phyloP scores from a whole-genome alignment of 2,797 vertebrate genomes.

The Alca torda region DNA sequence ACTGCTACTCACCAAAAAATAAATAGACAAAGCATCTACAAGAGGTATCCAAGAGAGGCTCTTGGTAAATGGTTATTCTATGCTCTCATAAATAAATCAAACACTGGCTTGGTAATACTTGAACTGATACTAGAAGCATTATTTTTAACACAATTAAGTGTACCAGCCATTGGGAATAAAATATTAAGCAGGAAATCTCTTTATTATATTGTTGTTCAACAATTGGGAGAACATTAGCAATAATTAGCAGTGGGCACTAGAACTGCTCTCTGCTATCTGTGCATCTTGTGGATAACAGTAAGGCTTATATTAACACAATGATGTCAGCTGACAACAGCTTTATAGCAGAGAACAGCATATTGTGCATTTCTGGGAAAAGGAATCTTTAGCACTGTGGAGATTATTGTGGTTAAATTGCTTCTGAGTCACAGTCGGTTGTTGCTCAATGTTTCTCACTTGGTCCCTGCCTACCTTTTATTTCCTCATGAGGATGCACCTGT shows the following conservation, averaged over 20 bases:
- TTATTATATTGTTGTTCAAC: neutral
- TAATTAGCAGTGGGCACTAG: neutral
- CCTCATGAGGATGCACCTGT: conserved; percentile 21
- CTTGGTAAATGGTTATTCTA: neutral
- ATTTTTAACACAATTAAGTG: neutral
- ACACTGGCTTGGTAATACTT: neutral
- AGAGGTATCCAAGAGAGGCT: neutral
- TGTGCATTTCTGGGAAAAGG: conserved; percentile 11
- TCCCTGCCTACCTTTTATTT: conserved; percentile 3
- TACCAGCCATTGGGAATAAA: neutral
- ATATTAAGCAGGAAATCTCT: neutral
- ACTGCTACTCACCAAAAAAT: neutral
- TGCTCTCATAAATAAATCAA: neutral
- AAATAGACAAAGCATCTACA: neutral
- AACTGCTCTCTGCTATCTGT: neutral
- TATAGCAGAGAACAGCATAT: conserved; percentile 3
- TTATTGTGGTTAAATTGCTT: conserved; percentile 29
- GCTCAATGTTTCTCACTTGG: neutral
- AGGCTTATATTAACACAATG: neutral
- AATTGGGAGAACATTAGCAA: neutral
- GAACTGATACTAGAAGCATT: neutral
- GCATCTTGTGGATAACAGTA: neutral
- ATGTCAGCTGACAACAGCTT: neutral
- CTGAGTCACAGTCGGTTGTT: neutral
- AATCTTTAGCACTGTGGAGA: neutral